Conservation (phyloP, 1,140 invertebrate species). For the Drosophila mojavensis region DNA sequence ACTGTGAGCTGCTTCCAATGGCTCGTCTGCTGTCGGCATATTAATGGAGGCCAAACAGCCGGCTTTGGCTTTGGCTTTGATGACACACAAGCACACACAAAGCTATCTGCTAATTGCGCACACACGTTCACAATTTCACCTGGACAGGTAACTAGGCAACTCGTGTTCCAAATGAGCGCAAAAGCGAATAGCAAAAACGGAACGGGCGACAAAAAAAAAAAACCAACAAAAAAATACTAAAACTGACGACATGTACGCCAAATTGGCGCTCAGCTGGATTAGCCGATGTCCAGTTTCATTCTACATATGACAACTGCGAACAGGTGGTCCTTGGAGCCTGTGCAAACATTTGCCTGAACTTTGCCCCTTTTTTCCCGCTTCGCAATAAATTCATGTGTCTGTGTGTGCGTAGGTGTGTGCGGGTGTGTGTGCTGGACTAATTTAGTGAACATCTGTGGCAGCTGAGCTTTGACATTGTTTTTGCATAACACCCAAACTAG, state of each 20-base stretch:
- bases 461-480: slow-evolving; percentile 61
- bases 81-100: not conserved
- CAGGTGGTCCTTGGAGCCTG: slow-evolving; percentile 53
- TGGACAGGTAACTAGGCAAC: slow-evolving; percentile 42
- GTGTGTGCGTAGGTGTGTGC: slow-evolving; percentile 30
- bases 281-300: slow-evolving; percentile 58
- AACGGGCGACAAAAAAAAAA: not conserved
- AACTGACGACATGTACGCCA: slow-evolving; percentile 59
- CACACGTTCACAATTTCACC: slow-evolving; percentile 34
- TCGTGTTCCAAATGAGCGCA: slow-evolving; percentile 56
- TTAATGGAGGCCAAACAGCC: slow-evolving; percentile 52
- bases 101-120: slow-evolving; percentile 65
- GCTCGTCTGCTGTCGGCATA: slow-evolving; percentile 31
- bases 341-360: slow-evolving; percentile 61
- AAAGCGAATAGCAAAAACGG: slow-evolving; percentile 33
- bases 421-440: slow-evolving; percentile 60
- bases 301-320: slow-evolving; percentile 60
- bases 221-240: slow-evolving; percentile 16
- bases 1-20: slow-evolving; percentile 13
- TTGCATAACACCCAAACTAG: slow-evolving; percentile 53
- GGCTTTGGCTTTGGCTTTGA: slow-evolving; percentile 34
- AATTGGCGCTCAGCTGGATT: slow-evolving; percentile 69
- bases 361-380: slow-evolving; percentile 20
- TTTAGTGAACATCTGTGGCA: slow-evolving; percentile 60
- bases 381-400: slow-evolving; percentile 19